Base-by-base conservation (phyloP, 2,888 invertebrate species). In the Bedellia somnulentella region DNA sequence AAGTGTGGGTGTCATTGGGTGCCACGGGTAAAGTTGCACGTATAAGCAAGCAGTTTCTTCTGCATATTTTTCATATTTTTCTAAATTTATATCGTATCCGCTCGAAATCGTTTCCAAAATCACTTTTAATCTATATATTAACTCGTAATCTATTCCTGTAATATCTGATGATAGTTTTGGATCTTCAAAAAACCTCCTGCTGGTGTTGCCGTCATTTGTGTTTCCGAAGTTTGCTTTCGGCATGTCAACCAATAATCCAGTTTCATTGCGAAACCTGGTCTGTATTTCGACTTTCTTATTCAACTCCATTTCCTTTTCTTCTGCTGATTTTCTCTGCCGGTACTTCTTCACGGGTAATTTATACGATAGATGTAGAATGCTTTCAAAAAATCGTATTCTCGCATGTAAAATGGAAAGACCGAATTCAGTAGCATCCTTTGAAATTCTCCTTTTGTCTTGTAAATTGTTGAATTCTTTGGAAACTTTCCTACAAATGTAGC, bases 171-270 rank as follows among this genome's bases (percentile, higher is more conserved):
- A 31, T 32, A 40, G 15, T 36, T 46, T 31, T 3, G 45, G 43
- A 33, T 50, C 31, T n/a, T 39, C 38, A 40, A 51, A 54, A 43
- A 52, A 56, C 47, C 28, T n/a, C n/a, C n/a, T n/a, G n/a, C n/a
- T n/a, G n/a, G n/a, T n/a, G n/a, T n/a, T n/a, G n/a, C n/a, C n/a
- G n/a, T n/a, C n/a, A n/a, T n/a, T n/a, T n/a, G n/a, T n/a, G n/a
- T n/a, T n/a, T n/a, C n/a, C n/a, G n/a, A 45, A 46, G n/a, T 44
- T 41, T 11, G 39, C 29, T 33, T 52, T 51, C 4, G 49, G 47
- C 32, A 46, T 34, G 38, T 57, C 52, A 3, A 57, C 43, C 14
- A 54, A 15, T 3, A 57, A 29, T 15, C 47, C 47, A 3, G 42
- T 43, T 36, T 41, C 36, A n/a, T 34, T 26, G 12, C 33, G 32